Evolutionary conservation across 2,888 invertebrate species (phyloP).

Genomic region (Cenopis cana): DNA sequence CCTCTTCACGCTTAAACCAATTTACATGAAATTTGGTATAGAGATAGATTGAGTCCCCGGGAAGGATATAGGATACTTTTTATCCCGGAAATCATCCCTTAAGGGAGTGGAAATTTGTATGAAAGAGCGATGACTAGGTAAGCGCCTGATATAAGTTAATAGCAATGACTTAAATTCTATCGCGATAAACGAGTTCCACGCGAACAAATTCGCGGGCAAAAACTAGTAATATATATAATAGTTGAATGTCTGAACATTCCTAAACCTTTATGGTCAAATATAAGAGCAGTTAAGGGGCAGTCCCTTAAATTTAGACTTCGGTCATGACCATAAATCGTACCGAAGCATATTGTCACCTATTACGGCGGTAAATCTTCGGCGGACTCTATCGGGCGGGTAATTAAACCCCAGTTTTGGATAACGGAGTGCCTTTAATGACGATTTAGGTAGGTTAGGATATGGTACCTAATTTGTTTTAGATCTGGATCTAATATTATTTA

Average conservation of each 20-base stretch:
- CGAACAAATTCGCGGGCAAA: too few relatives aligned
- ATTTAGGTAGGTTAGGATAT: slow-evolving; percentile 24
- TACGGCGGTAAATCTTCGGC: slow-evolving; percentile 76
- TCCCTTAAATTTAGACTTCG: slow-evolving; percentile 68
- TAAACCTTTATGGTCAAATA: slow-evolving; percentile 52
- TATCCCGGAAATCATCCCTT: too few relatives aligned
- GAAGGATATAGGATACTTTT: too few relatives aligned
- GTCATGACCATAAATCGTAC: slow-evolving; percentile 67
- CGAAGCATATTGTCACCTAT: slow-evolving; percentile 70
- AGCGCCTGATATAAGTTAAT: too few relatives aligned
- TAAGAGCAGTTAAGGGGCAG: slow-evolving; percentile 61
- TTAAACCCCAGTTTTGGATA: slow-evolving; percentile 55
- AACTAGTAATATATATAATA: too few relatives aligned
- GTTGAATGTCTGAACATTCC: neutral
- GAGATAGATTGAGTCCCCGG: too few relatives aligned
- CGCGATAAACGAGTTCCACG: too few relatives aligned
- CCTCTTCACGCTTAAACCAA: too few relatives aligned
- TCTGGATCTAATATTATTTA: neutral
- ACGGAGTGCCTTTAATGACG: slow-evolving; percentile 34
- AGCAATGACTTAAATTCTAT: too few relatives aligned
- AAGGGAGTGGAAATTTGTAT: too few relatives aligned
- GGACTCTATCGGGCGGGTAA: slow-evolving; percentile 56
- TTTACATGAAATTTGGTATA: too few relatives aligned
- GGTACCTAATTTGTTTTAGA: slow-evolving; percentile 3
- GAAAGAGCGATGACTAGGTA: too few relatives aligned